Percentiles rank a stretch among this genome's conserved stretches.
phyloP scores from a whole-genome alignment of 2,113 vertebrate genomes.

The Oreochromis tanganicae region DNA sequence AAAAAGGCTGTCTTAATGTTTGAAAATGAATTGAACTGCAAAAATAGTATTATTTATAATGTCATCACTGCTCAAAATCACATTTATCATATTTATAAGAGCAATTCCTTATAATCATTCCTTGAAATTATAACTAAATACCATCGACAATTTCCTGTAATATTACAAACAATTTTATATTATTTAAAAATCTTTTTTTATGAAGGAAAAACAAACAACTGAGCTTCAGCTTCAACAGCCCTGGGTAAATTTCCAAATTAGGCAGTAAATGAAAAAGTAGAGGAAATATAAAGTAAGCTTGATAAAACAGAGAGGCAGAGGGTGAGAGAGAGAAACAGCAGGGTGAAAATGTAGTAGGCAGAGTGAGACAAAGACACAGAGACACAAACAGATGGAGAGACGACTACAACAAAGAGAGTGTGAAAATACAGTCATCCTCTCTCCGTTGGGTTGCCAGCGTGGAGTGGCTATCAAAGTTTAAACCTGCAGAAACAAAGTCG shows the following conservation, averaged over 20 bases:
- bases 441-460: background rate
- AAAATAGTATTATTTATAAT: background rate
- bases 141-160: background rate
- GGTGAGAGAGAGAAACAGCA: background rate
- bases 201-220: background rate
- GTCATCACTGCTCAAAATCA: background rate
- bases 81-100: background rate
- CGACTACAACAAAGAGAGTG: background rate
- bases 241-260: background rate
- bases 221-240: background rate
- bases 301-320: background rate
- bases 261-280: background rate
- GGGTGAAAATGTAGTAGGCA: background rate
- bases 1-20: background rate
- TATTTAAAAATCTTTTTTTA: background rate
- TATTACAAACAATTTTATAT: background rate
- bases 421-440: background rate
- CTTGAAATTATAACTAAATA: background rate
- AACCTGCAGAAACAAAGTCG: background rate
- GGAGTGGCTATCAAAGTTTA: background rate
- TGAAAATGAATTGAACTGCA: background rate
- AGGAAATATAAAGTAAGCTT: background rate
- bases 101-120: background rate
- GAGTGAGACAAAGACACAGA: background rate
- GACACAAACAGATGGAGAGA: background rate